Evolutionary conservation across 2,797 vertebrate genomes (phyloP), one percentile per base, ranked within the genome.

Genomic region (Gymnothorax reevesii): DNA sequence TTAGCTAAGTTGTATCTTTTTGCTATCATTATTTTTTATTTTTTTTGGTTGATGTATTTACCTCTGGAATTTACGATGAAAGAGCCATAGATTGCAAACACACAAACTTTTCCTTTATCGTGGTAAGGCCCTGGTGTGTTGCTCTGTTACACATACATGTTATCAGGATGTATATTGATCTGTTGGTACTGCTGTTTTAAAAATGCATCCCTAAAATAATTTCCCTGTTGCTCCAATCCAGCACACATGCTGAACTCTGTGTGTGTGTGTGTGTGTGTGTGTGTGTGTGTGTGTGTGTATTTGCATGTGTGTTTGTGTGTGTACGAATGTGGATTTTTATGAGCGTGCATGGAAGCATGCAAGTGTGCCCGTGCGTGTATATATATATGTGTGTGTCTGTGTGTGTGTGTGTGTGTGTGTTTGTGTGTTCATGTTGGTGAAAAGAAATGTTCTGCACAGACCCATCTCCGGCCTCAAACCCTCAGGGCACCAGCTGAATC

Each of bases 401-500:
- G 12, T 17, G 7, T 33, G 57, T 42, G 27, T n/a, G 25, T 5
- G 83, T 62, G 25, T 62, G 25, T 25, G 22, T 10, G 12, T 7
- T 0, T 69, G 12, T 27, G 1, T 2, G 1, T 25, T n/a, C 7
- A 89, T 91, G 91, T 91, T 87, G 87, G 87, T 88, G 88, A 88
- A 89, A 86, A 88, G 86, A 87, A 90, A 86, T 88, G 86, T 84
- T 77, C 83, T 69, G 86, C 2, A 42, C 33, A 42, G 33, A 42
- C 86, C 89, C 89, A 87, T 87, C 89, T 87, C 90, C 89, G 89
- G 88, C 69, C 84, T 1, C 73, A 25, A 89, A 85, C 69, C 88
- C 90, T 90, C 90, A 90, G 90, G 91, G 88, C 90, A 89, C 91
- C 92, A 91, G 92, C 89, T 89, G 91, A 90, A 92, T 92, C 92